phyloP scores from a whole-genome alignment of 2,113 vertebrate species.

The Callithrix jacchus region DNA sequence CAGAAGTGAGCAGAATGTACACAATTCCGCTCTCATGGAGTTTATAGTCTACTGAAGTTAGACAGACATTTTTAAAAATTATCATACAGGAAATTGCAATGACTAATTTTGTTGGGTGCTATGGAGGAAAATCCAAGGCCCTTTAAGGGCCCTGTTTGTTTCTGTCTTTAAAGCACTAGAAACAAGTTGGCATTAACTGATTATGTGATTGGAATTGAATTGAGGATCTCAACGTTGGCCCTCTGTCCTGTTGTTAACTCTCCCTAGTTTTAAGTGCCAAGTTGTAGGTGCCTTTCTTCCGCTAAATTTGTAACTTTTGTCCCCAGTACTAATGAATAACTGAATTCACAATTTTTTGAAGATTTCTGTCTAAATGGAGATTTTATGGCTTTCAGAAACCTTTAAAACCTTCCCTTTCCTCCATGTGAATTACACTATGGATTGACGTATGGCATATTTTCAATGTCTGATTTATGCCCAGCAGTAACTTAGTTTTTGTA shows the following conservation, averaged over 20 bases:
- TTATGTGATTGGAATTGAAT: neutral
- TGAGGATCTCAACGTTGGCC: too few species aligned
- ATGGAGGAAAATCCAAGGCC: neutral
- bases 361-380: slow-evolving; percentile 46
- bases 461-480: slow-evolving; percentile 34
- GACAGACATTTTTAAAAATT: neutral
- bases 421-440: neutral
- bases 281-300: neutral
- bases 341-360: neutral
- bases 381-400: slow-evolving; percentile 47
- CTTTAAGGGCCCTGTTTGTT: neutral
- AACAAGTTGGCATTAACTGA: neutral
- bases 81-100: neutral
- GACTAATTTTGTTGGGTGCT: neutral
- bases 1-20: neutral
- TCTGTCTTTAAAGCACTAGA: neutral
- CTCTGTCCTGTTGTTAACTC: neutral
- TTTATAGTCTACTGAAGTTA: neutral
- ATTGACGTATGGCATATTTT: neutral
- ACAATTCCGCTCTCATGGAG: neutral
- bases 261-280: neutral
- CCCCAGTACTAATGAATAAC: slow-evolving; percentile 17
- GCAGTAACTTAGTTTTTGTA: neutral
- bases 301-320: neutral
- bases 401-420: neutral